Conservation (phyloP, 2,888 invertebrate species). For the Mayetiola destructor region DNA sequence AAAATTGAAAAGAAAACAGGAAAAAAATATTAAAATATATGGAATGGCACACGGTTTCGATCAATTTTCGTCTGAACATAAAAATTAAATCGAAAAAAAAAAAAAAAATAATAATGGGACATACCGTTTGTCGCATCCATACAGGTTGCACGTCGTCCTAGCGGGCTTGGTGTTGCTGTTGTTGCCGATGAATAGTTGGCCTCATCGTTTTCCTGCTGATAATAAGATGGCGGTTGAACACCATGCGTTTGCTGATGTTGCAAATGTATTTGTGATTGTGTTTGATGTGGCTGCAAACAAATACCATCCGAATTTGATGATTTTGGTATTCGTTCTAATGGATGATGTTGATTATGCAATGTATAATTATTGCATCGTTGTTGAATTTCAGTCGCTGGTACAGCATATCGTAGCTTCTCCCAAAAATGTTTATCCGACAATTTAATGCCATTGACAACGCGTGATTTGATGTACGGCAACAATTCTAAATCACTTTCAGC, state of each 20-base stretch:
- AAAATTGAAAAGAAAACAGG: neutral
- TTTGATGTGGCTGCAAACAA: conserved; percentile 6
- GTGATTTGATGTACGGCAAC: conserved; percentile 75
- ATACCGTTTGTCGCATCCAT: conserved; percentile 36
- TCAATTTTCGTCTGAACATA: neutral
- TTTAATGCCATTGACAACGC: conserved; percentile 54
- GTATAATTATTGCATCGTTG: conserved; percentile 82
- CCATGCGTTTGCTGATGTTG: conserved; percentile 21
- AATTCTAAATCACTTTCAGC: conserved; percentile 79
- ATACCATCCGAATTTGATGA: conserved; percentile 28
- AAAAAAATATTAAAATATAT: neutral
- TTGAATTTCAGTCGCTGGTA: conserved; percentile 62
- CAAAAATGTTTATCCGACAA: conserved; percentile 88
- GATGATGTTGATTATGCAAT: conserved; percentile 40
- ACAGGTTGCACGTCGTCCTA: conserved; percentile 37
- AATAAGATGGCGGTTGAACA: conserved; percentile 38
- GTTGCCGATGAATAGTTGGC: conserved; percentile 50
- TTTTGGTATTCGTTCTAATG: conserved; percentile 29
- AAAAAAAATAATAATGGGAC: neutral
- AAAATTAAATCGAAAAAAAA: neutral
- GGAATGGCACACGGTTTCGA: too few species aligned
- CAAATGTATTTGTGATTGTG: conserved; percentile 26
- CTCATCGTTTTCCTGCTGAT: conserved; percentile 41
- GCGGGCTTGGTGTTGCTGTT: conserved; percentile 46
- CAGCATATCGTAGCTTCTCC: conserved; percentile 78